Conservation (phyloP, 2,888 invertebrate genomes). For the Iselma pallidipennis region DNA sequence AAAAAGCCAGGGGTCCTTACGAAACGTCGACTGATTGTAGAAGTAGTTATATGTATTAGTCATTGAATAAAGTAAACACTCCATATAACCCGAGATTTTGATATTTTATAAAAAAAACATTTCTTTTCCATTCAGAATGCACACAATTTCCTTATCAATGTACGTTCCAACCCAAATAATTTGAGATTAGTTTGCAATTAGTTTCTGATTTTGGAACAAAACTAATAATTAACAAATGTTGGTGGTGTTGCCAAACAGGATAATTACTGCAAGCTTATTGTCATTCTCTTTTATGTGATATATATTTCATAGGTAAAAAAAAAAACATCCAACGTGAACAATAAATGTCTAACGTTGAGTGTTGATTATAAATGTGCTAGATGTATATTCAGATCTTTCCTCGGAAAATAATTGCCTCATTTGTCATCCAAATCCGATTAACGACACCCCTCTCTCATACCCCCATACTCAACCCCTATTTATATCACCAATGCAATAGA, state of each 20-base stretch:
- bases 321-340: background rate
- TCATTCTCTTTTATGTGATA: background rate
- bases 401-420: background rate
- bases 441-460: background rate
- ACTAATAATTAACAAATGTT: no score
- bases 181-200: no score
- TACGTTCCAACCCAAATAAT: no score
- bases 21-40: no score
- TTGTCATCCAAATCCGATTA: slow-evolving; percentile 1
- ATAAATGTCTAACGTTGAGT: background rate
- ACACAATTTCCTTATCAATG: no score
- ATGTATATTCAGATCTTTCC: background rate
- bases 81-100: background rate
- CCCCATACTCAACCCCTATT: background rate
- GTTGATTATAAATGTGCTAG: background rate
- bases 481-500: background rate
- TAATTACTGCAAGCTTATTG: background rate
- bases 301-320: background rate
- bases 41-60: no score
- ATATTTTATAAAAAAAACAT: no score
- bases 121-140: no score
- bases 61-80: no score
- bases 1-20: no score
- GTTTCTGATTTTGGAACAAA: no score
- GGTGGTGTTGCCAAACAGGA: background rate